Base-by-base conservation (phyloP, 2,797 vertebrate species). In the Falco berigora region DNA sequence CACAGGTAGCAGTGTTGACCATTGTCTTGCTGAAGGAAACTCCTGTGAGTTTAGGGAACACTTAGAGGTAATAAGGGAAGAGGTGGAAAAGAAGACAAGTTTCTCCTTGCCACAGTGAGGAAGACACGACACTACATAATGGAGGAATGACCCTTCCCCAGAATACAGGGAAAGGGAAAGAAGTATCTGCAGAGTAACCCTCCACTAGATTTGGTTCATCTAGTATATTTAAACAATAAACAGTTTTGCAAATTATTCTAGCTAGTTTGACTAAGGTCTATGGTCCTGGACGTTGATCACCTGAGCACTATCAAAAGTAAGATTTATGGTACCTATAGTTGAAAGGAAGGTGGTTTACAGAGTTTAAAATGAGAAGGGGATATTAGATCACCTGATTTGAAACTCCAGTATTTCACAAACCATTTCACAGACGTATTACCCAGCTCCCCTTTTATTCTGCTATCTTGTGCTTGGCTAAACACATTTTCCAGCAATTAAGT, bases 401-500 rank as follows among this genome's bases (percentile, higher is more conserved):
- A 84, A 28, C 15, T 34, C 42, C 23, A 40, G 16, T 61, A 50
- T 83, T 90, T 86, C 59, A 90, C 49, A 73, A 50, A 49, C 19
- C 49, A 67, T 62, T 91, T 92, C 71, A 86, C 72, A 59, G 53
- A 66, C 22, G 32, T 44, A 81, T 84, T 23, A 62, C 8, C 46
- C 58, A 86, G 46, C 30, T 90, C 34, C 4, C 25, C 34, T 85
- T 66, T 85, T 38, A 87, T 9, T 80, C 59, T 55, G 28, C n/a
- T 79, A 78, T 42, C 38, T 71, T 52, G 4, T 58, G 32, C 64
- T 90, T 78, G 66, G 22, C 19, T 84, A 86, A 92, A 96, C 28
- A 72, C 34, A 78, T 88, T 78, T 92, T 44, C 62, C 59, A 92
- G 53, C 66, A 95, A 72, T 91, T 88, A 81, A 88, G 25, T 32